A percentile compares a stretch with the other conserved stretches of the same genome.
These are phyloP conservation scores for Meiosimyza platycephala DNA, from an alignment of 2,888 invertebrate species.

Conservation along the genomic window DNA sequence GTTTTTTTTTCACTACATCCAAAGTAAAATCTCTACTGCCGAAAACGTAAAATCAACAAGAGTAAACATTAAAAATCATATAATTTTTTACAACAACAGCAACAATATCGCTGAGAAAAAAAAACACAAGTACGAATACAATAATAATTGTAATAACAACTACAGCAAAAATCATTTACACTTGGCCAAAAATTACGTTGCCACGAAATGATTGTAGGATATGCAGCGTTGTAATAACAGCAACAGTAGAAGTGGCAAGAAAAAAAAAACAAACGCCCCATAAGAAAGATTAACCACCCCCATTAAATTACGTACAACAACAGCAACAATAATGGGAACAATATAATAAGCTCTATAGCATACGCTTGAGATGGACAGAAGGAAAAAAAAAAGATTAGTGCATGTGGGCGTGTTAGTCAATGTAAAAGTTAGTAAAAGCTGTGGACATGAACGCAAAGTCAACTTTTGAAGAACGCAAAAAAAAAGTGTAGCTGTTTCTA, in stretches of 20 bases:
- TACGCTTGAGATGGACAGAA: too few relatives aligned
- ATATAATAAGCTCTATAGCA: background rate
- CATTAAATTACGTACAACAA: constrained; percentile 16
- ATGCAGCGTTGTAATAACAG: background rate
- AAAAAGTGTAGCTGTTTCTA: too few relatives aligned
- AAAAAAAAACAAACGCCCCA: constrained; percentile 12
- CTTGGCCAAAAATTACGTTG: constrained; percentile 20
- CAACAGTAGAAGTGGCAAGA: background rate
- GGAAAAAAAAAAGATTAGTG: background rate
- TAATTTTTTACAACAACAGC: constrained; percentile 4
- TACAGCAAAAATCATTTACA: constrained; percentile 19
- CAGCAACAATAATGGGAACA: background rate
- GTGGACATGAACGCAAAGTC: background rate
- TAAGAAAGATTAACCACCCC: constrained; percentile 26
- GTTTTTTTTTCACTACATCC: background rate
- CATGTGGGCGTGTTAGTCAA: constrained; percentile 7
- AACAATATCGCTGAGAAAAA: too few relatives aligned
- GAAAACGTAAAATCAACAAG: too few relatives aligned
- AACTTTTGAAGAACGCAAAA: too few relatives aligned
- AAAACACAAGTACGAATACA: constrained; percentile 2
- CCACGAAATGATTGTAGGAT: constrained; percentile 12
- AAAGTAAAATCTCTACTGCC: too few relatives aligned
- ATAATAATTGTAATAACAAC: constrained; percentile 19
- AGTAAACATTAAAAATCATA: too few relatives aligned
- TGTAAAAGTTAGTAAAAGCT: background rate